Conservation (phyloP, 2,113 vertebrate species). For the Psilopogon haemacephalus region DNA sequence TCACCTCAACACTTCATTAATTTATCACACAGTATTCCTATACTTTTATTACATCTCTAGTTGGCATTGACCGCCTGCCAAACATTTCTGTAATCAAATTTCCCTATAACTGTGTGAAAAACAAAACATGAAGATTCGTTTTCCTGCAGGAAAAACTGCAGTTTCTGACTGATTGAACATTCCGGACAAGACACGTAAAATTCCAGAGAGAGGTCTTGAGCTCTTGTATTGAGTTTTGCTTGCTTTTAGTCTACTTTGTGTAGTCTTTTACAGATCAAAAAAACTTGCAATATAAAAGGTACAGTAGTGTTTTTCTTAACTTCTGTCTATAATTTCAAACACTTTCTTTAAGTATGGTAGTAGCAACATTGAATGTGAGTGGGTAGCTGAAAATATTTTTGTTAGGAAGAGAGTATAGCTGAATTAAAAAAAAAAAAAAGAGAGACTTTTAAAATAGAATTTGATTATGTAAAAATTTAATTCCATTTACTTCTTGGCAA, state of each 20-base stretch:
- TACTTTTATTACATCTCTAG: neutral
- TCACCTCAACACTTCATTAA: neutral
- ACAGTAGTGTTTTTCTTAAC: neutral
- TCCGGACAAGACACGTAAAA: neutral
- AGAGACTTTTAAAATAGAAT: neutral
- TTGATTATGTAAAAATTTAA: neutral
- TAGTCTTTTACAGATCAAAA: slow-evolving; percentile 10
- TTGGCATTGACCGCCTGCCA: neutral
- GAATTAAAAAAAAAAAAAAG: neutral
- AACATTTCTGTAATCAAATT: neutral
- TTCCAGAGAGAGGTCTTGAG: neutral
- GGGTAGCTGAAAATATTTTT: neutral
- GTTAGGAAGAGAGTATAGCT: neutral
- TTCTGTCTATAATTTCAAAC: neutral
- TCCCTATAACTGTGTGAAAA: neutral
- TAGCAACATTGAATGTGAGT: neutral
- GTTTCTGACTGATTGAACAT: slow-evolving; percentile 1
- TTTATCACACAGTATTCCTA: neutral
- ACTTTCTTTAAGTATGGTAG: neutral
- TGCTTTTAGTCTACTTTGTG: neutral
- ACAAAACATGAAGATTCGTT: neutral
- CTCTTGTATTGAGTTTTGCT: neutral
- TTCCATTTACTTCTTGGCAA: neutral
- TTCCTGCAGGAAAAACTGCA: neutral
- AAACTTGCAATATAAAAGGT: neutral